Base-by-base conservation (phyloP, 2,113 vertebrate genomes). In the Nothoprocta pentlandii region DNA sequence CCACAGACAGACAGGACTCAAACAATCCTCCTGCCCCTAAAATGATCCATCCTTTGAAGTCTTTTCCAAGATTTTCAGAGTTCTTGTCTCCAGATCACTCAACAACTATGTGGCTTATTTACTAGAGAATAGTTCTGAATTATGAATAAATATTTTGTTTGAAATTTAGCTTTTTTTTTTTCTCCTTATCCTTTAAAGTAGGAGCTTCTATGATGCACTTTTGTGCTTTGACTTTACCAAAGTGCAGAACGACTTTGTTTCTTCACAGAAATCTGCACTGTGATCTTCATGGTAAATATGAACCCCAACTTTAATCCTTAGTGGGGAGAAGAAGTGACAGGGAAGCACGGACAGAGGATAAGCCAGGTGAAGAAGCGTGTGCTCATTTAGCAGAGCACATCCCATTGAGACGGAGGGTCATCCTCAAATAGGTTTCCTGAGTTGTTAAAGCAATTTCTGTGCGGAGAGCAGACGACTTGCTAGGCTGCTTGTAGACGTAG, bases 71-170 rank as follows among this genome's bases (percentile, higher is more conserved):
- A 4, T 19, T 83, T n/a, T 63, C 87, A 67, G 49, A 87, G 32
- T 30, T 61, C 28, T 56, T 80, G 26, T 73, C 17, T 94, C 39
- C 0, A 3, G 36, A 64, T 77, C 90, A 53, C 34, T 87, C 59
- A 78, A 56, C 32, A 58, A 9, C 44, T 85, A 0, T 62, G 74
- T 3, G 26, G 53, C 58, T 89, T 73, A 83, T 53, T 80, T 90
- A 51, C 56, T 85, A 44, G 34, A 59, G 51, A 74, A 34, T 56
- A 44, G 22, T 44, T 90, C 64, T 93, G 82, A 90, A 56, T 94
- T n/a, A 64, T 90, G 69, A 96, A 92, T 84, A 25, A 90, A 68
- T 34, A 10, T 36, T 61, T 87, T 92, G 61, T 94, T 85, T 91
- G 63, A 95, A 85, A 83, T 85, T 36, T 28, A 63, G 30, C 42